Percentiles rank a stretch among this genome's conserved stretches.
Evolutionary conservation across 1,140 invertebrate genomes (phyloP).

Genomic region (Orchesella cincta): DNA sequence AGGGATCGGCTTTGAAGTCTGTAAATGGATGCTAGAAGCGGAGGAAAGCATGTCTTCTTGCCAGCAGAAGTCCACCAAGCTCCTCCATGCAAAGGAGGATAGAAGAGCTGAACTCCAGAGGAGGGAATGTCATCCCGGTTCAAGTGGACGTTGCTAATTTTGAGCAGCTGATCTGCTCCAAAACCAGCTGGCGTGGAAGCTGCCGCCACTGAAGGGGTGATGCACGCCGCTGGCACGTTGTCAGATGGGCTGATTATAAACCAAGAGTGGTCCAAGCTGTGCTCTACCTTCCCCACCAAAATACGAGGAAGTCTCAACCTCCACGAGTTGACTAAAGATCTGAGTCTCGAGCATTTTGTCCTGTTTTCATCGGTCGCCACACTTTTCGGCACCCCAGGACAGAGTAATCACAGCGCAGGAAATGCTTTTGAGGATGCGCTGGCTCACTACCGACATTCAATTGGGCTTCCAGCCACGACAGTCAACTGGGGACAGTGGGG

Average conservation of each 20-base stretch:
- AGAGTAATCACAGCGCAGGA: slow-evolving; percentile 2
- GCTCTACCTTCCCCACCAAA: neutral
- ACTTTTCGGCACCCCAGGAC: neutral
- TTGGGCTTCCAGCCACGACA: neutral
- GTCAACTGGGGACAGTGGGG: slow-evolving; percentile 21
- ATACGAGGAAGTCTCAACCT: neutral
- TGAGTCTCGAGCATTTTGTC: slow-evolving; percentile 10
- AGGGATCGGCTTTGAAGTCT: slow-evolving; percentile 18
- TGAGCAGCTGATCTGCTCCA: neutral
- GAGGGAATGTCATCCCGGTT: neutral
- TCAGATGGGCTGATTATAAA: neutral
- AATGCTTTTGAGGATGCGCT: neutral
- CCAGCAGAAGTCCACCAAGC: neutral
- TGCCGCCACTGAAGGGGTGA: neutral
- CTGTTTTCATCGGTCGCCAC: slow-evolving; percentile 4
- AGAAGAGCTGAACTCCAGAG: neutral
- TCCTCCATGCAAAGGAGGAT: neutral
- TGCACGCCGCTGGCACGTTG: neutral
- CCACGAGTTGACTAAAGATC: neutral
- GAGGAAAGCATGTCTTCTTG: slow-evolving; percentile 19
- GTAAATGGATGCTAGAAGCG: slow-evolving; percentile 10
- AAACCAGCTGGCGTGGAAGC: neutral
- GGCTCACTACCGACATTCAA: neutral
- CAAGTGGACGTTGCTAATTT: neutral
- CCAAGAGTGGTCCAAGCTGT: neutral